Percentiles rank a stretch among this genome's conserved stretches.
These are phyloP conservation scores for Nanorana parkeri DNA, from an alignment of 2,113 vertebrate genomes.

Conservation along the genomic window DNA sequence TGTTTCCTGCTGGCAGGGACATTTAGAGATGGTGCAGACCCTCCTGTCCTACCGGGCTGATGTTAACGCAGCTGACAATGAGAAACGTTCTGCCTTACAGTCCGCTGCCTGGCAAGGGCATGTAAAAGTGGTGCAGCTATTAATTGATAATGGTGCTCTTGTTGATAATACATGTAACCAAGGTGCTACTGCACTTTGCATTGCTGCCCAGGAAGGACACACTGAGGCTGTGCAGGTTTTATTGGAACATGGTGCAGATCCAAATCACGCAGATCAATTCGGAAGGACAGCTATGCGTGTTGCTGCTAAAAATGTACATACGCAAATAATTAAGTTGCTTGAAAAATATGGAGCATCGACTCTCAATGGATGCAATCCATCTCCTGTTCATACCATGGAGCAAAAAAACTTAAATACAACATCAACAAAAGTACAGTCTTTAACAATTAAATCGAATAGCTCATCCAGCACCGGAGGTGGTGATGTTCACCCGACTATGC, in stretches of 20 bases:
- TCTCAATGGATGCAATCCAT: conserved; percentile 89
- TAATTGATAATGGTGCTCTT: conserved; percentile 86
- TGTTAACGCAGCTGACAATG: conserved; percentile 92
- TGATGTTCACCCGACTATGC: conserved; percentile 82
- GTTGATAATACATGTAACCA: conserved; percentile 97
- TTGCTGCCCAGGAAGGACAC: conserved; percentile 98
- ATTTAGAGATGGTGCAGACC: conserved; percentile 91
- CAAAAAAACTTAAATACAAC: conserved; percentile 82
- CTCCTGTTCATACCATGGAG: conserved; percentile 96
- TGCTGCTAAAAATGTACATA: conserved; percentile 95
- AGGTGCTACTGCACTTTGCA: conserved; percentile 95
- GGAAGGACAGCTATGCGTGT: conserved; percentile 96
- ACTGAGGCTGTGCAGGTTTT: conserved; percentile 91
- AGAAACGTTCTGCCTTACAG: conserved; percentile 93
- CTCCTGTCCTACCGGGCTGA: conserved; percentile 90
- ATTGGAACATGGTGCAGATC: conserved; percentile 91
- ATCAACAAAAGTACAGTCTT: conserved; percentile 87
- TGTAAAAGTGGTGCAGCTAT: conserved; percentile 86
- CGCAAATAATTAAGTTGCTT: conserved; percentile 89
- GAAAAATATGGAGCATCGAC: conserved; percentile 92
- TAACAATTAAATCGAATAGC: conserved; percentile 94
- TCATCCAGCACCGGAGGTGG: conserved; percentile 93
- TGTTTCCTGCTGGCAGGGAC: conserved; percentile 98
- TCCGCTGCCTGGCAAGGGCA: conserved; percentile 98
- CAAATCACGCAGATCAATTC: conserved; percentile 96